Base-by-base conservation (phyloP, 2,888 invertebrate genomes). In the Hermodice carunculata region DNA sequence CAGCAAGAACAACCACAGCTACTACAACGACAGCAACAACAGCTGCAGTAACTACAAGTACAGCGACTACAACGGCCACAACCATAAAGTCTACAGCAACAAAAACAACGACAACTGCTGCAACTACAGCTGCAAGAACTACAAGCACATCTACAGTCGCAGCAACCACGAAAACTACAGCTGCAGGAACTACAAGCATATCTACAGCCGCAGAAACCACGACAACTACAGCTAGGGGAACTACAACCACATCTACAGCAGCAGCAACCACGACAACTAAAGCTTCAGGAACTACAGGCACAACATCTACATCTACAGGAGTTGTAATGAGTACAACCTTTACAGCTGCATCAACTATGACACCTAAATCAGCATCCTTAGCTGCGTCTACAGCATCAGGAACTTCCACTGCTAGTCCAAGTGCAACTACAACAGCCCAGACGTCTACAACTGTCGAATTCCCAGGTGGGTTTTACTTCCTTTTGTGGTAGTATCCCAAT, bases 71-170 rank as follows among this genome's bases (percentile, higher is more conserved):
- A 17, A 29, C 52, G 19, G 17, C 29, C 28, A 29, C 32, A 53
- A 32, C 53, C 5, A 53, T 40, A 3, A 24, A 40, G 24, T 17
- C 2, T 24, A 26, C 11, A 5, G 22, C n/a, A 17, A 31, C 11
- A 22, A 29, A 14, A 29, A 51, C 29, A 14, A 11, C 2, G 1
- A 19, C 37, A 11, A 4, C 8, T 1, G 6, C 37, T 17, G 24
- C 37, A 19, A 53, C 53, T 2, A n/a, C 8, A 14, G 19, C 8
- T 19, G 37, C 1, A 4, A 11, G 17, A 2, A 40, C 29, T 1
- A 29, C 37, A 4, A 53, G 37, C 17, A 53, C 53, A 53, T n/a
- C 53, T n/a, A 37, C 34, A 53, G 19, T 24, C n/a, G n/a, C 3
- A 5, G 4, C 53, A 34, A n/a, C 22, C 17, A 29, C 11, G n/a